phyloP scores from a whole-genome alignment of 2,113 vertebrate species.

The Manacus vitellinus region DNA sequence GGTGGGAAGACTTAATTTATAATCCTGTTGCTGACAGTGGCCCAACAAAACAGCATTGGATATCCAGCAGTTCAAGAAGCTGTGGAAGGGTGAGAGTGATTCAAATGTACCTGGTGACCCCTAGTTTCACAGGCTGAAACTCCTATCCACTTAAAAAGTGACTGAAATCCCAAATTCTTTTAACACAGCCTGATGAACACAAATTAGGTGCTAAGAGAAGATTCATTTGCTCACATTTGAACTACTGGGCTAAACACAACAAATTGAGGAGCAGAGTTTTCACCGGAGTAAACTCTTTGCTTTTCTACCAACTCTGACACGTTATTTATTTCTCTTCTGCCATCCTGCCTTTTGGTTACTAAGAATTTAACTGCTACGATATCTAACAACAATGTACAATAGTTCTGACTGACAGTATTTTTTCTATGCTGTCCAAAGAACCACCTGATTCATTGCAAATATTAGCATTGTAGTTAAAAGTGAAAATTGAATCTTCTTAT shows the following conservation, averaged over 20 bases:
- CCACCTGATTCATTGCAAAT: not conserved
- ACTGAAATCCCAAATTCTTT: not conserved
- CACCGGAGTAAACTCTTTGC: not conserved
- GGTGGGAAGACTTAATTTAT: not conserved
- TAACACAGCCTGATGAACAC: not conserved
- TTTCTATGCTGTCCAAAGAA: not conserved
- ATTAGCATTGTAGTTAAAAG: not conserved
- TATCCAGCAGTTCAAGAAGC: not conserved
- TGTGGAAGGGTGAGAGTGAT: not conserved
- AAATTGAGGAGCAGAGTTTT: not conserved
- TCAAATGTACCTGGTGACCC: rapidly evolving
- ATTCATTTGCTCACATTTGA: not conserved
- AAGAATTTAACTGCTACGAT: not conserved
- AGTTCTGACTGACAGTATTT: not conserved
- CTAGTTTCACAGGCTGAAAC: not conserved
- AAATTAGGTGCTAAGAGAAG: not conserved
- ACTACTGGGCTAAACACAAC: not conserved
- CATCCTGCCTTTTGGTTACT: not conserved
- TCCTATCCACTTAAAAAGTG: not conserved
- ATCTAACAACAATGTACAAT: not conserved
- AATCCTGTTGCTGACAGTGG: not conserved
- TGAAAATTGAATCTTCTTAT: not conserved
- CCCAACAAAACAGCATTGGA: not conserved
- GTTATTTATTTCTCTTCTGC: not conserved
- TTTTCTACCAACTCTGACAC: not conserved